phyloP scores from a whole-genome alignment of 2,888 invertebrate species.

The Exephanes ischioxanthus region DNA sequence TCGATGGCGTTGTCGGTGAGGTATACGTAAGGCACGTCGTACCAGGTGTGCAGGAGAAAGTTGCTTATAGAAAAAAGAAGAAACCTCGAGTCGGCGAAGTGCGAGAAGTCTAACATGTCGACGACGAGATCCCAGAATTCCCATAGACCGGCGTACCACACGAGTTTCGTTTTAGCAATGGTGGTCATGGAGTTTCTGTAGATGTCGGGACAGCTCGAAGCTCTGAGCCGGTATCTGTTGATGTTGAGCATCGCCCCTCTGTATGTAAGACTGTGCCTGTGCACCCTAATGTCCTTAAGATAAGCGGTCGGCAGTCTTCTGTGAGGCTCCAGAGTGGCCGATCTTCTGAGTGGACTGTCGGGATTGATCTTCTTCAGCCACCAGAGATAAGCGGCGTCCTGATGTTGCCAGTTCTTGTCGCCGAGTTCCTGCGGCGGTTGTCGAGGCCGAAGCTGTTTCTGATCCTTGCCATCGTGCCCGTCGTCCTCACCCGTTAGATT shows the following conservation, averaged over 20 bases:
- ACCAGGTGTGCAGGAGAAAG: conserved; percentile 96
- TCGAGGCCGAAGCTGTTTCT: conserved; percentile 9
- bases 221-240: conserved; percentile 91
- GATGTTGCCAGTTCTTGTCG: conserved; percentile 72
- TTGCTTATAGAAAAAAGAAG: conserved; percentile 94
- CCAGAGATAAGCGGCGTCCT: conserved; percentile 86
- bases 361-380: conserved; percentile 87
- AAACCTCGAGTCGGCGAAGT: conserved; percentile 91
- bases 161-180: conserved; percentile 92
- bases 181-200: conserved; percentile 94
- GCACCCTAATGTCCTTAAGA: conserved; percentile 90
- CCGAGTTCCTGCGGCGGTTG: conserved; percentile 1
- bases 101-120: conserved; percentile 93
- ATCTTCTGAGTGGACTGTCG: conserved; percentile 81
- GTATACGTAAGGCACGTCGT: conserved; percentile 97
- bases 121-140: conserved; percentile 92
- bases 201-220: conserved; percentile 96
- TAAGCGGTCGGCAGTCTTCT: conserved; percentile 88
- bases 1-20: conserved; percentile 92
- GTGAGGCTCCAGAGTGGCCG: conserved; percentile 82
- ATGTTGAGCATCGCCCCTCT: conserved; percentile 95
- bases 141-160: conserved; percentile 91
- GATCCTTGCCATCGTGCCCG: neutral
- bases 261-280: conserved; percentile 92
- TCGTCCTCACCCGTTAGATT: neutral